These are phyloP conservation scores for Lampris incognitus DNA, from an alignment of 2,113 vertebrate species.

Conservation along the genomic window DNA sequence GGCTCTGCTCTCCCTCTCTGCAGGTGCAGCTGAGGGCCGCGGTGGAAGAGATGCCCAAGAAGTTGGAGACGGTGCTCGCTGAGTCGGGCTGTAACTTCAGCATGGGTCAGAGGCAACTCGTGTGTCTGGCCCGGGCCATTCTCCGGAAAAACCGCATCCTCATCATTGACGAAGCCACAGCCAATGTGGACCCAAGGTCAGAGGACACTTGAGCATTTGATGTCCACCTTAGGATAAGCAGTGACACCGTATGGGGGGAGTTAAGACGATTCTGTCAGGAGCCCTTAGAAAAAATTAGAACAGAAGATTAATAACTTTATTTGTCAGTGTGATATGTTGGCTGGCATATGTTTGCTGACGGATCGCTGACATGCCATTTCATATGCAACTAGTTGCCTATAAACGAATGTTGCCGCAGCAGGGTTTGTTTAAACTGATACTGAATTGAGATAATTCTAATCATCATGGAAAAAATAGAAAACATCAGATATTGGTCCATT, in stretches of 20 bases:
- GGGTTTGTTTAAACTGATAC: background rate
- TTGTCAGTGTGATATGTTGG: too few species aligned
- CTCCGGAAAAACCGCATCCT: slow-evolving; percentile 93
- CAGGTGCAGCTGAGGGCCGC: slow-evolving; percentile 94
- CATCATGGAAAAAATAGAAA: too few species aligned
- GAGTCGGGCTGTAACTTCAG: slow-evolving; percentile 98
- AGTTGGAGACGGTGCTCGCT: slow-evolving; percentile 91
- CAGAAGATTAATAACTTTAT: too few species aligned
- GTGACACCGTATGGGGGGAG: too few species aligned
- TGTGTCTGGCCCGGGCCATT: slow-evolving; percentile 93
- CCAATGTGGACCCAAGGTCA: slow-evolving; percentile 92
- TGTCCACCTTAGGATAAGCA: background rate
- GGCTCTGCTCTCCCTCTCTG: slow-evolving; percentile 70
- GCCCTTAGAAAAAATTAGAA: too few species aligned
- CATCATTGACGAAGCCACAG: slow-evolving; percentile 96
- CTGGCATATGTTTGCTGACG: too few species aligned
- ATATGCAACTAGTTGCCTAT: background rate
- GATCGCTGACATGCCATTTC: background rate
- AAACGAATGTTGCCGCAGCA: background rate
- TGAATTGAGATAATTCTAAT: too few species aligned
- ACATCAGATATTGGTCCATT: too few species aligned
- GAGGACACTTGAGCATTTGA: slow-evolving; percentile 14
- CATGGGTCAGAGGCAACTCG: slow-evolving; percentile 94
- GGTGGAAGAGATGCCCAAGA: slow-evolving; percentile 92
- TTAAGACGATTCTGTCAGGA: too few species aligned